Conservation (phyloP, 2,113 vertebrate genomes). For the Natator depressus region DNA sequence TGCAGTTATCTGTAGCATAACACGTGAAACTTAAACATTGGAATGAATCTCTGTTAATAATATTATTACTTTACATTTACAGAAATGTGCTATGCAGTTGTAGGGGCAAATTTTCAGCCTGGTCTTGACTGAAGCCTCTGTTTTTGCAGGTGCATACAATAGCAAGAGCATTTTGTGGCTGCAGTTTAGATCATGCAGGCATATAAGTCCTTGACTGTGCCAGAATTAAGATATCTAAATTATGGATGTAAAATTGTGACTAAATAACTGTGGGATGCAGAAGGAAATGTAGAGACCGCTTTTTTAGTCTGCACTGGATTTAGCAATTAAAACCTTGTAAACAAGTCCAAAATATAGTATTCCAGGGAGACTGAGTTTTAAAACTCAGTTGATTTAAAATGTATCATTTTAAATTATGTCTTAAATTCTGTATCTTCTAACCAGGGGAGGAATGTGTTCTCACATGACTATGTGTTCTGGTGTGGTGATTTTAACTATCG, state of each 20-base stretch:
- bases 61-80: slow-evolving; percentile 12
- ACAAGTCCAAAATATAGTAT: not conserved
- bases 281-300: not conserved
- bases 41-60: not conserved
- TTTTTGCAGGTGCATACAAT: not conserved
- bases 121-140: not conserved
- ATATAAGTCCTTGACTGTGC: slow-evolving; percentile 5
- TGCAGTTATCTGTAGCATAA: not conserved
- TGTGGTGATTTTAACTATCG: slow-evolving; percentile 87
- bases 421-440: slow-evolving; percentile 13
- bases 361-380: not conserved
- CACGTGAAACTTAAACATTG: not conserved
- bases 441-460: slow-evolving; percentile 81
- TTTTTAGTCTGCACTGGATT: not conserved
- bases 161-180: not conserved
- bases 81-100: fast-evolving
- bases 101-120: not conserved
- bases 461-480: slow-evolving; percentile 87
- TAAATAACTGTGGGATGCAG: not conserved
- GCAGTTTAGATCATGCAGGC: not conserved
- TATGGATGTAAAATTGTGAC: not conserved
- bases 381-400: not conserved
- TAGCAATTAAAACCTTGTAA: not conserved
- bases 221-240: not conserved
- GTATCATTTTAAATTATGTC: not conserved